phyloP scores from a whole-genome alignment of 2,888 invertebrate genomes.

The Phorcus lineatus region DNA sequence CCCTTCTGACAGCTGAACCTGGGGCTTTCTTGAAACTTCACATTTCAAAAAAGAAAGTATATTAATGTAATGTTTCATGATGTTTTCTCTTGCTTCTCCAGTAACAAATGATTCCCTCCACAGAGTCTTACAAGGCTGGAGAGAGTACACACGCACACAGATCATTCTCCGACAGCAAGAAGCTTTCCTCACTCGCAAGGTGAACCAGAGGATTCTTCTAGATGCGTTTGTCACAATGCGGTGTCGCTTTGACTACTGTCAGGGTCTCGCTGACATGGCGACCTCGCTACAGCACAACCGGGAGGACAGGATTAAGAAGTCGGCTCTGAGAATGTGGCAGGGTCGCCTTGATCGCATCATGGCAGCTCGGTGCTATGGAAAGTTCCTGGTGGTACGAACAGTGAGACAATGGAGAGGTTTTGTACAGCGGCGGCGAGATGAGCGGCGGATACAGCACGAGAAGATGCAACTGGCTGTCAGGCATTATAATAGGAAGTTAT shows the following conservation, averaged over 20 bases:
- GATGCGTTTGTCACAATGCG: conserved; percentile 52
- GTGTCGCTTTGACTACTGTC: conserved; percentile 58
- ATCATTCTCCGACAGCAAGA: conserved; percentile 50
- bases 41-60: too few relatives aligned
- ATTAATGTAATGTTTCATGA: too few relatives aligned
- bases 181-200: conserved; percentile 41
- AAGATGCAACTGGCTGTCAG: conserved; percentile 51
- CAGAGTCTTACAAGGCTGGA: conserved; percentile 62
- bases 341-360: conserved; percentile 47
- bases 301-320: conserved; percentile 40
- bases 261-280: conserved; percentile 52
- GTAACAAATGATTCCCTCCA: too few relatives aligned
- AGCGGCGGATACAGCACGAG: conserved; percentile 48
- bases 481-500: conserved; percentile 53
- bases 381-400: conserved; percentile 53
- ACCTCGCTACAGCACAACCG: conserved; percentile 47
- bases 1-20: too few relatives aligned
- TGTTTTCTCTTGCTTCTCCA: too few relatives aligned
- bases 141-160: conserved; percentile 47
- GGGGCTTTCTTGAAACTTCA: too few relatives aligned
- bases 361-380: conserved; percentile 56
- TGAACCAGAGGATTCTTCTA: conserved; percentile 43
- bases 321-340: conserved; percentile 52
- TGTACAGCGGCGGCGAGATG: conserved; percentile 45
- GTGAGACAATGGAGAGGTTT: conserved; percentile 53